These are phyloP conservation scores for Pedetes capensis DNA, from an alignment of 2,113 vertebrate species.

Conservation along the genomic window DNA sequence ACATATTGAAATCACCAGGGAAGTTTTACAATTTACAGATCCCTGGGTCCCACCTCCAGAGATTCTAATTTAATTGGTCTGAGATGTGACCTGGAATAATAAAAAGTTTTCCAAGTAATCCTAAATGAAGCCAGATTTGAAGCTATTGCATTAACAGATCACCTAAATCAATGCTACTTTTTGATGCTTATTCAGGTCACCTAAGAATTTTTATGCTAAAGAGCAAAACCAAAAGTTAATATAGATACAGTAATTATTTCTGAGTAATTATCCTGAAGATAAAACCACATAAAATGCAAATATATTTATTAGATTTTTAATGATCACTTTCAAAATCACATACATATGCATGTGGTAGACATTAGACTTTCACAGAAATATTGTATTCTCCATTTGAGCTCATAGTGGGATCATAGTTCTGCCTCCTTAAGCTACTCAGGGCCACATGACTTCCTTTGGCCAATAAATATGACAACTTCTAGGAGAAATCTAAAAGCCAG, in stretches of 20 bases:
- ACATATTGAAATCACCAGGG: background rate
- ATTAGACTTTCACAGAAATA: background rate
- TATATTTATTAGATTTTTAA: conserved; percentile 10
- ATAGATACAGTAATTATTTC: background rate
- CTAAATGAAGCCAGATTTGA: background rate
- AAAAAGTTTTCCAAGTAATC: background rate
- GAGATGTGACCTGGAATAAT: background rate
- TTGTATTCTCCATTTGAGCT: background rate
- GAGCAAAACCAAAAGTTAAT: background rate
- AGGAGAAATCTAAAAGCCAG: background rate
- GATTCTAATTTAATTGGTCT: background rate
- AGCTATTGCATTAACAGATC: background rate
- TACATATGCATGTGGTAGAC: background rate
- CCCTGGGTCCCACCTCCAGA: background rate
- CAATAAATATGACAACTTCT: background rate
- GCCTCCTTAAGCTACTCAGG: background rate
- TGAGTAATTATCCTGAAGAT: background rate
- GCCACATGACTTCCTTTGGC: background rate
- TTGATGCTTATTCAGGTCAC: background rate
- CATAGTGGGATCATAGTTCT: background rate
- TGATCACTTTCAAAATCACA: background rate
- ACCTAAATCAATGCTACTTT: background rate
- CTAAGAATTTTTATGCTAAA: background rate
- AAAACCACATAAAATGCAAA: background rate
- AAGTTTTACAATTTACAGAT: background rate